phyloP scores from a whole-genome alignment of 2,113 vertebrate genomes.

The Sus scrofa region DNA sequence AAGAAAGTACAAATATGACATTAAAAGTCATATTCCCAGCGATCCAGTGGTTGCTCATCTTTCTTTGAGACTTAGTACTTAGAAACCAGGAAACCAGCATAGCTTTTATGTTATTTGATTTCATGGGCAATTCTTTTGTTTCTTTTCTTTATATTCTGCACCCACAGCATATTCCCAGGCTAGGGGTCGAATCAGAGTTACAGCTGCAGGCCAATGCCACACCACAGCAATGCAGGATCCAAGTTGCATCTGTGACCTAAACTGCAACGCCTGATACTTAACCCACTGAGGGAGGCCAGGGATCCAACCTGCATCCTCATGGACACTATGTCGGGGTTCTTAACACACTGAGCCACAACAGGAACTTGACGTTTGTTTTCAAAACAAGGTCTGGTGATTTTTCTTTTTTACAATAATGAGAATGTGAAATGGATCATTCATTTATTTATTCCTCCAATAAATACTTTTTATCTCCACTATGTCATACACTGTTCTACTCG shows the following conservation, averaged over 20 bases:
- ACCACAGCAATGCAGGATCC: too few species aligned
- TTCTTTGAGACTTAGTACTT: neutral
- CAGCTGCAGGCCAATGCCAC: too few species aligned
- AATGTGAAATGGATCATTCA: neutral
- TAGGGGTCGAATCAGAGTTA: too few species aligned
- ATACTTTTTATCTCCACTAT: neutral
- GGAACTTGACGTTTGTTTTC: too few species aligned
- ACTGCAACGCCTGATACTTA: too few species aligned
- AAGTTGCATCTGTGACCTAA: too few species aligned
- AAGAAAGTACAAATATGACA: neutral
- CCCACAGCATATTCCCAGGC: too few species aligned
- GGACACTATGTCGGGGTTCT: too few species aligned
- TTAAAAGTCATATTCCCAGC: neutral
- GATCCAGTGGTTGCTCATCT: neutral
- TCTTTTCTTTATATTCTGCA: too few species aligned
- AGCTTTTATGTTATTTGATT: neutral
- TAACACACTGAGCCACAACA: too few species aligned
- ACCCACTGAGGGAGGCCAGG: too few species aligned
- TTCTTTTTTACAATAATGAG: neutral
- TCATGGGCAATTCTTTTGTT: neutral
- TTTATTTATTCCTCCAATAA: neutral
- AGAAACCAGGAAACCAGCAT: neutral
- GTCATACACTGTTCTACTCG: neutral
- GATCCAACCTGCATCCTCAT: too few species aligned
- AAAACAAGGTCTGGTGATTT: neutral